Percentiles rank a stretch among this genome's conserved stretches.
phyloP scores from a whole-genome alignment of 2,113 vertebrate genomes.

The Hypanus sabinus region DNA sequence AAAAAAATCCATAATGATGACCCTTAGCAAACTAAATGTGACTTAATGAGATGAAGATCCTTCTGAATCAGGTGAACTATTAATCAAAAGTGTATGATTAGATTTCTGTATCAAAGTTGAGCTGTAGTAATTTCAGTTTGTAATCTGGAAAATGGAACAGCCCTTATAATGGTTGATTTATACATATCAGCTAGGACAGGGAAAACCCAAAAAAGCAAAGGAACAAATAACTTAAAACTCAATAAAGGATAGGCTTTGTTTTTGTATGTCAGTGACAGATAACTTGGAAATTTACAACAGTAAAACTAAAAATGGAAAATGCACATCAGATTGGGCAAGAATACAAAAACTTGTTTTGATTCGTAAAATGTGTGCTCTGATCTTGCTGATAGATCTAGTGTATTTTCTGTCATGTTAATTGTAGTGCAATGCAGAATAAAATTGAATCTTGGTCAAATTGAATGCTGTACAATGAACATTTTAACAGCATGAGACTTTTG shows the following conservation, averaged over 20 bases:
- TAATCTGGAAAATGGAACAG: not conserved
- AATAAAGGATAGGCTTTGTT: not conserved
- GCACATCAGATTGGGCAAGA: not conserved
- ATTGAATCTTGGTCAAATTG: not conserved
- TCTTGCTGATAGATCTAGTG: not conserved
- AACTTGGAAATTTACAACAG: not conserved
- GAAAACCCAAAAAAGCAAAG: not conserved
- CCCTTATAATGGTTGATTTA: not conserved
- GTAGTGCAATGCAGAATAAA: not conserved
- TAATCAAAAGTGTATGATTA: not conserved
- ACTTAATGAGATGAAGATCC: not conserved
- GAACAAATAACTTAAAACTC: not conserved
- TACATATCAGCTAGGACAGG: not conserved
- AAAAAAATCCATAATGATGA: not conserved
- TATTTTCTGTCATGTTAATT: not conserved
- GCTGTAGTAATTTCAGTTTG: not conserved
- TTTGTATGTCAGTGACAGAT: not conserved
- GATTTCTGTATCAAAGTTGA: not conserved
- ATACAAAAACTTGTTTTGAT: not conserved
- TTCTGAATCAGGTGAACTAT: not conserved
- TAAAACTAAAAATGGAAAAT: not conserved
- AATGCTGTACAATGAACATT: not conserved
- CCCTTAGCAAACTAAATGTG: conserved; percentile 2
- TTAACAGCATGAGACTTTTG: not conserved
- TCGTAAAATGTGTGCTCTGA: not conserved